These are phyloP conservation scores for Acarapis woodi DNA, from an alignment of 1,140 invertebrate genomes.

Conservation along the genomic window DNA sequence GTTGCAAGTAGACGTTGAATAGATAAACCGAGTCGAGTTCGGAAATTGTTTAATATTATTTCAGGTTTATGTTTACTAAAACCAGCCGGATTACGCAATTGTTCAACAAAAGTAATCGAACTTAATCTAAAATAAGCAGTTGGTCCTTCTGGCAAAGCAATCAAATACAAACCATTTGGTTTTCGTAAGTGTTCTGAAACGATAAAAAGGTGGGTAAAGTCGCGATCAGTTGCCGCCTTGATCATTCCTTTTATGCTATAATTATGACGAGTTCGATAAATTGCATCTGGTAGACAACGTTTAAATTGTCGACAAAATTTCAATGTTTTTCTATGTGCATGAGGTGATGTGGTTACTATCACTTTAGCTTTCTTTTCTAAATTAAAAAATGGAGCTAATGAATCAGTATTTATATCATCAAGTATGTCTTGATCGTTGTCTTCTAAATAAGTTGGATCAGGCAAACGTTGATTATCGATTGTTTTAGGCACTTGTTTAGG, in stretches of 20 bases:
- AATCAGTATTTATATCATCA: slow-evolving; percentile 49
- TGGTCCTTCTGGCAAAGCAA: slow-evolving; percentile 80
- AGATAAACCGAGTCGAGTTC: slow-evolving; percentile 60
- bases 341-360: slow-evolving; percentile 70
- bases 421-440: slow-evolving; percentile 43
- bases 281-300: slow-evolving; percentile 66
- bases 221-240: slow-evolving; percentile 36
- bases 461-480: slow-evolving; percentile 60
- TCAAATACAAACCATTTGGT: slow-evolving; percentile 66
- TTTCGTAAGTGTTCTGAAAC: slow-evolving; percentile 72
- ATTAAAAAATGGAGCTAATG: slow-evolving; percentile 57
- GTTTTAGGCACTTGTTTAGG: slow-evolving; percentile 58
- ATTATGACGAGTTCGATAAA: slow-evolving; percentile 39
- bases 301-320: slow-evolving; percentile 71
- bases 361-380: slow-evolving; percentile 68
- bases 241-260: slow-evolving; percentile 79
- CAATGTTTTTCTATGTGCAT: slow-evolving; percentile 61
- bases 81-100: slow-evolving; percentile 20
- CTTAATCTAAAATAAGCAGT: slow-evolving; percentile 48
- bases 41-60: slow-evolving; percentile 86
- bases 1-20: slow-evolving; percentile 78
- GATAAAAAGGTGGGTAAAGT: slow-evolving; percentile 66
- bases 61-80: slow-evolving; percentile 63
- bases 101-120: slow-evolving; percentile 20
- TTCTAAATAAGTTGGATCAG: slow-evolving; percentile 62